Percentiles rank a stretch among this genome's conserved stretches.
Evolutionary conservation across 1,140 invertebrate species (phyloP).

Genomic region (Ephestia elutella): DNA sequence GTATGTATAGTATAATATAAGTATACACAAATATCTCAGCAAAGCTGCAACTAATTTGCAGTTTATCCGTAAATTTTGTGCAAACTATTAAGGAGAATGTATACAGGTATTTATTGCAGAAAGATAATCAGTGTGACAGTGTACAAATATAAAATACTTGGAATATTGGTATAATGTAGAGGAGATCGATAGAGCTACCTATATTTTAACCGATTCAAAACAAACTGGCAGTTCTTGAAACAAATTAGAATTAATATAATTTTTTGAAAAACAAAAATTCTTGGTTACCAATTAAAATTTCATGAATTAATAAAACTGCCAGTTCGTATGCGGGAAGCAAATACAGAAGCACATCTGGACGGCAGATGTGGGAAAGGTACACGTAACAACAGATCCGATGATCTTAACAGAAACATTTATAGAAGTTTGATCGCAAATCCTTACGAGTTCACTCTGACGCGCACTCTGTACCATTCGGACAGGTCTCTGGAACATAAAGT

Average conservation of each 20-base stretch:
- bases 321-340: constrained; percentile 60
- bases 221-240: constrained; percentile 61
- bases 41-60: constrained; percentile 1
- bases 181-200: constrained; percentile 37
- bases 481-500: constrained; percentile 85
- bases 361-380: constrained; percentile 69
- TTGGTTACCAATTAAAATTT: constrained; percentile 6
- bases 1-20: not conserved
- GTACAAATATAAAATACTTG: not conserved
- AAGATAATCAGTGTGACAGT: not conserved
- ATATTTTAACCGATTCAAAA: constrained; percentile 30
- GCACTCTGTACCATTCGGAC: constrained; percentile 83
- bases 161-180: constrained; percentile 16
- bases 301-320: constrained; percentile 51
- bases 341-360: constrained; percentile 64
- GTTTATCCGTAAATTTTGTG: not conserved
- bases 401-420: constrained; percentile 66
- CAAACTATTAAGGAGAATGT: not conserved
- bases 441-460: constrained; percentile 85
- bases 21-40: not conserved
- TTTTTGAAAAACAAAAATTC: not conserved
- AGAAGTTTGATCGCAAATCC: constrained; percentile 65
- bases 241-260: not conserved
- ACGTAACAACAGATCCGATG: constrained; percentile 64
- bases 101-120: constrained; percentile 5